phyloP scores from a whole-genome alignment of 1,140 invertebrate genomes.

The Chymomyza costata region DNA sequence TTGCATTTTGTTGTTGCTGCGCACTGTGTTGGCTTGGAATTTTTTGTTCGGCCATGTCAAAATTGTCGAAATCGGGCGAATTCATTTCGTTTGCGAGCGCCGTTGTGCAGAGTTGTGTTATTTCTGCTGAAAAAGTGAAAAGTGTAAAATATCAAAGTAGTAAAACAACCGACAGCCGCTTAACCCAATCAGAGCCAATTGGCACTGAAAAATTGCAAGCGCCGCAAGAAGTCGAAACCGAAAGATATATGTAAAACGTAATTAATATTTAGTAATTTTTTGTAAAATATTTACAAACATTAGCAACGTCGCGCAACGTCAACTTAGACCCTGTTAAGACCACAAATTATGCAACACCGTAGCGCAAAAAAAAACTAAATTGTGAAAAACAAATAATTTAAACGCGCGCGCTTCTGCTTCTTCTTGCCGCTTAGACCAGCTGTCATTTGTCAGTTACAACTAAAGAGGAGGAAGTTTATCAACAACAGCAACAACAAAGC shows the following conservation, averaged over 20 bases:
- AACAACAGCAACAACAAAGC: not conserved
- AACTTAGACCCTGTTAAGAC: constrained; percentile 10
- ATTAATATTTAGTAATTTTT: no score
- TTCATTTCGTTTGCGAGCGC: constrained; percentile 1
- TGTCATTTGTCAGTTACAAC: no score
- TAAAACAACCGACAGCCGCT: no score
- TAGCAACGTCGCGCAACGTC: constrained; percentile 13
- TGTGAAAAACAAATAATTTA: no score
- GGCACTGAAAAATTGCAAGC: not conserved
- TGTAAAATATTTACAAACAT: no score
- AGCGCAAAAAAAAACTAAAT: constrained; percentile 10
- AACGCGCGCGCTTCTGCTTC: constrained; percentile 27
- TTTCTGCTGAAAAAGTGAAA: constrained; percentile 17
- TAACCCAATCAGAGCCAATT: not conserved
- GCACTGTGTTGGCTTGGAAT: constrained; percentile 28
- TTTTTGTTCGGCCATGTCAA: constrained; percentile 10
- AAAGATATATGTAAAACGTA: no score
- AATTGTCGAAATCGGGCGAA: not conserved
- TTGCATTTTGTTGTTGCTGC: constrained; percentile 14
- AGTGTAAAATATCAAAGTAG: constrained; percentile 18
- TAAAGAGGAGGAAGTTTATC: no score
- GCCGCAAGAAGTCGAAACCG: constrained; percentile 5
- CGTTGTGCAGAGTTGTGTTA: constrained; percentile 25
- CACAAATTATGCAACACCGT: not conserved
- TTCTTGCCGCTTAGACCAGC: no score